Percentiles rank a stretch among this genome's conserved stretches.
These are phyloP conservation scores for Rhopalosiphum maidis DNA, from an alignment of 1,140 invertebrate genomes.

Conservation along the genomic window DNA sequence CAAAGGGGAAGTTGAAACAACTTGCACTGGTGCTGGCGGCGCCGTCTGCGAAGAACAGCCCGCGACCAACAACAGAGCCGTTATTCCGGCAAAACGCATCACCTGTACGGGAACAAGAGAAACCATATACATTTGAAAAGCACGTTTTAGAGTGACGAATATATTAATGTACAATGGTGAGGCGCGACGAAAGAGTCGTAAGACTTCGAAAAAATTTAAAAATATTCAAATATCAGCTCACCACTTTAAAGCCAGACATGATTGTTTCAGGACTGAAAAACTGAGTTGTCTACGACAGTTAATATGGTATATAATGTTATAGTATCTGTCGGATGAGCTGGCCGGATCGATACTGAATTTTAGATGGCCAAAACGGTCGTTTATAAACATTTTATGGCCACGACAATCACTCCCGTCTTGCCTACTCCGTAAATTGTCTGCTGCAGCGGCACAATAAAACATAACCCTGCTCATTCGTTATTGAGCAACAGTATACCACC, in stretches of 20 bases:
- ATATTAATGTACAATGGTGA: background rate
- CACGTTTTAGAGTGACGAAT: background rate
- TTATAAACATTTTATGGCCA: conserved; percentile 31
- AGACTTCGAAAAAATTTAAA: background rate
- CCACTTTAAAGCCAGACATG: conserved; percentile 21
- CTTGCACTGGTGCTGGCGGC: background rate
- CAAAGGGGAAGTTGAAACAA: background rate
- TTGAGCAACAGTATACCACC: conserved; percentile 23
- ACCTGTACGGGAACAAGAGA: background rate
- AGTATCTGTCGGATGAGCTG: background rate
- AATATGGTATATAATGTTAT: background rate
- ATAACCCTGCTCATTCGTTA: background rate
- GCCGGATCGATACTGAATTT: conserved; percentile 2
- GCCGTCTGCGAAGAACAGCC: conserved; percentile 36
- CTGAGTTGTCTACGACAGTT: background rate
- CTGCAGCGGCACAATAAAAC: background rate
- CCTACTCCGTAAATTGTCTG: background rate
- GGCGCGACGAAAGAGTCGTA: background rate
- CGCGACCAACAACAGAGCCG: background rate
- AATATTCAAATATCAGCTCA: background rate
- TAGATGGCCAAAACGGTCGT: background rate
- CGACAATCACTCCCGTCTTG: conserved; percentile 34
- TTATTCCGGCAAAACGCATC: background rate
- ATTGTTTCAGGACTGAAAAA: background rate
- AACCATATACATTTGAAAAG: background rate